Evolutionary conservation across 2,888 invertebrate species (phyloP).

Genomic region (Epiblema foenella): DNA sequence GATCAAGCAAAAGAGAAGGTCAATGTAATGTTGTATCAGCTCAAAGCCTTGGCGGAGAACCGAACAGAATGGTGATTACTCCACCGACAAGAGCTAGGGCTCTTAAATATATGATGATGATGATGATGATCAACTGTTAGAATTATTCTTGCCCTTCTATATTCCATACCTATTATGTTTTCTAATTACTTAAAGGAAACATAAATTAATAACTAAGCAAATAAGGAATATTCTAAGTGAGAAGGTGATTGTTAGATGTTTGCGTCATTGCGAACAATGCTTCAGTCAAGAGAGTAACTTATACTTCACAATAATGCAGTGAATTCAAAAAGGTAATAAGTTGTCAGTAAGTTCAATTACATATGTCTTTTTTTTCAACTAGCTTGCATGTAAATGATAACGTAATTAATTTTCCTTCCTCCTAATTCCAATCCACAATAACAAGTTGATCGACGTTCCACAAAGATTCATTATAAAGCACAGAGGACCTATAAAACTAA

Average conservation of each 20-base stretch:
- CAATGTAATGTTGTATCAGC: no score
- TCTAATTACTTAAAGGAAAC: background rate
- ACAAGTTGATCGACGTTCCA: constrained; percentile 17
- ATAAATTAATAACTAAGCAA: constrained; percentile 15
- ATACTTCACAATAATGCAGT: background rate
- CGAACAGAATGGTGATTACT: no score
- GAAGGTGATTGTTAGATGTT: constrained; percentile 7
- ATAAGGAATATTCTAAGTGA: constrained; percentile 18
- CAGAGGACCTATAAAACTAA: no score
- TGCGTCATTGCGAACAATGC: constrained; percentile 8
- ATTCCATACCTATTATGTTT: background rate
- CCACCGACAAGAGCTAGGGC: no score
- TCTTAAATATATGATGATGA: no score
- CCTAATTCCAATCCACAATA: constrained; percentile 27
- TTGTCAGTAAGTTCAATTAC: background rate
- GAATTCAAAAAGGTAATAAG: background rate
- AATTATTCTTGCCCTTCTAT: no score
- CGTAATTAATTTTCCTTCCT: constrained; percentile 25
- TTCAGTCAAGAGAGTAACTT: constrained; percentile 17
- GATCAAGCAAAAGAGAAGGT: no score
- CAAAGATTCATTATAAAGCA: background rate
- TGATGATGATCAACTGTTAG: no score
- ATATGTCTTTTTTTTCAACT: background rate
- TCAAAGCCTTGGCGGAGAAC: no score
- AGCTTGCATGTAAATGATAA: constrained; percentile 16